phyloP scores from a whole-genome alignment of 2,113 vertebrate genomes.

The Pelvicachromis taeniatus region DNA sequence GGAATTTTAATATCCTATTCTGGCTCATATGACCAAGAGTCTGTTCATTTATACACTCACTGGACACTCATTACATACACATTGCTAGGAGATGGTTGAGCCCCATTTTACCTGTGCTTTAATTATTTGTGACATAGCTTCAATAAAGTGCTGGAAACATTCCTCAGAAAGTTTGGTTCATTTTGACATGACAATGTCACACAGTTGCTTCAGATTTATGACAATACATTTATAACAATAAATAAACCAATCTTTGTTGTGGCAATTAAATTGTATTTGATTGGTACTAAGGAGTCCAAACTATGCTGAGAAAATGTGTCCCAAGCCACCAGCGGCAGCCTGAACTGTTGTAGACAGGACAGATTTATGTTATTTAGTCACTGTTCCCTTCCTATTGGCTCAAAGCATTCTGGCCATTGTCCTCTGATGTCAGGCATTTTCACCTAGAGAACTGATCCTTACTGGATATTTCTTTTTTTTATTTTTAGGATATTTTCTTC shows the following conservation, averaged over 20 bases:
- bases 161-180: background rate
- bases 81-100: background rate
- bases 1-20: background rate
- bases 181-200: background rate
- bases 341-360: background rate
- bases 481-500: background rate
- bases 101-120: background rate
- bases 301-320: background rate
- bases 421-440: background rate
- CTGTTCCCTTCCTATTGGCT: background rate
- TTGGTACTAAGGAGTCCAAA: background rate
- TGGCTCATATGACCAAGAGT: background rate
- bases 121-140: background rate
- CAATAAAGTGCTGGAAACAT: background rate
- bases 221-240: background rate
- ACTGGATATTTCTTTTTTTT: background rate
- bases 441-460: background rate
- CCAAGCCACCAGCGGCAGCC: background rate
- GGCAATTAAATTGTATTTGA: background rate
- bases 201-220: background rate
- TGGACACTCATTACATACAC: background rate
- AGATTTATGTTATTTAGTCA: background rate
- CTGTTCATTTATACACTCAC: background rate
- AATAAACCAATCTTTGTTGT: fast-evolving
- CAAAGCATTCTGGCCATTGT: background rate